Evolutionary conservation across 2,888 invertebrate species (phyloP), one percentile per base, ranked within the genome.

Genomic region (Clivina fossor): DNA sequence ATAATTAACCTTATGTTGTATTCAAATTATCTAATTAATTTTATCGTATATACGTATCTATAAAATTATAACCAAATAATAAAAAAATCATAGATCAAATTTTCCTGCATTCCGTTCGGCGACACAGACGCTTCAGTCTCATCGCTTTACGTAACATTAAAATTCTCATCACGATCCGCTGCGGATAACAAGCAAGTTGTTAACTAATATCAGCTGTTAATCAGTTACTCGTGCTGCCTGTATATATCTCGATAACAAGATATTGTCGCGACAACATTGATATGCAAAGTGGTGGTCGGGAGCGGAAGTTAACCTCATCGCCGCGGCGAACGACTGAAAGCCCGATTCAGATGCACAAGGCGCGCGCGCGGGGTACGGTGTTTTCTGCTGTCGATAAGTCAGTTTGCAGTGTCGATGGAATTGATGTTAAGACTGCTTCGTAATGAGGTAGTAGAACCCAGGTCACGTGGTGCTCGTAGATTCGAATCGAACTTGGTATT

Each of bases 191-290:
- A 32, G 51, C 35, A 3, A 22, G 41, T 51, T 33, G 51, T 51
- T 51, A 51, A 41, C 50, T 41, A 50, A 40, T 40, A 50, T 50
- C 41, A 50, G 13, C 50, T 32, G 41, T 15, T 50, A 43, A 51
- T 51, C 51, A 41, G 51, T 41, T 24, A 51, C 38, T 22, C 41
- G 41, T 33, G 22, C 22, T 51, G 51, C 43, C 43, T 19, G n/a
- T n/a, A n/a, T n/a, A n/a, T n/a, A n/a, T n/a, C 15, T 22, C 41
- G 51, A 48, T 51, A 51, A 43, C 41, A 48, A 24, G 33, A 48
- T 48, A 37, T 22, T 28, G 44, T 8, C 24, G 35, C 19, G 37
- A 33, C 22, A 15, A 32, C 26, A 40, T 51, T 51, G 41, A 51
- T 43, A 51, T 51, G 41, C 51, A 41, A 51, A 43, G 33, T 48